These are phyloP conservation scores for Platichthys flesus DNA, from an alignment of 2,113 vertebrate genomes.

Conservation along the genomic window DNA sequence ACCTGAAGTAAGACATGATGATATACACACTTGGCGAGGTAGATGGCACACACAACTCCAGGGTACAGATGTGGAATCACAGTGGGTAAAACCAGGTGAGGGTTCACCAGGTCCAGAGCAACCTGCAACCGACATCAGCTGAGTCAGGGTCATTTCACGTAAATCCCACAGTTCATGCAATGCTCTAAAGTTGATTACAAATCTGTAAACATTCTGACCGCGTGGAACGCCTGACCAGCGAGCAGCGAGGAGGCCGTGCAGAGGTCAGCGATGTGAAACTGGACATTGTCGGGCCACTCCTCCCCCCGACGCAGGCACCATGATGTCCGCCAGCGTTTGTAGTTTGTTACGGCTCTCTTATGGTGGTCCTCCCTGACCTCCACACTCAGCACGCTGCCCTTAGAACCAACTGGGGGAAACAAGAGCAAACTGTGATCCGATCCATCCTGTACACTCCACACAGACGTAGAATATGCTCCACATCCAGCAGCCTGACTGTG, in stretches of 20 bases:
- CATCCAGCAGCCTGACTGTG: too few species aligned
- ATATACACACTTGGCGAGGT: slow-evolving; percentile 90
- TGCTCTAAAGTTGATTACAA: neutral
- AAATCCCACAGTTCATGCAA: too few species aligned
- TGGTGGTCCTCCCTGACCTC: slow-evolving; percentile 90
- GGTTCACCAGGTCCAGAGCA: slow-evolving; percentile 88
- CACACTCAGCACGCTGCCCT: slow-evolving; percentile 88
- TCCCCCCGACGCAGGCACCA: slow-evolving; percentile 83
- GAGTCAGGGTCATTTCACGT: too few species aligned
- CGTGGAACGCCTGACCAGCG: slow-evolving; percentile 81
- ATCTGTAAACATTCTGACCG: slow-evolving; percentile 72
- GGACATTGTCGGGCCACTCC: slow-evolving; percentile 91
- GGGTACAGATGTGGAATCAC: slow-evolving; percentile 84
- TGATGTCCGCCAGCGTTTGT: slow-evolving; percentile 83
- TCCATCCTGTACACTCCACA: neutral
- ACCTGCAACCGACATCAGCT: slow-evolving; percentile 75
- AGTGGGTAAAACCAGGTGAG: slow-evolving; percentile 85
- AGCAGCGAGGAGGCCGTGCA: slow-evolving; percentile 79
- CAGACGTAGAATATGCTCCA: neutral
- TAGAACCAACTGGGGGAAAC: slow-evolving; percentile 85
- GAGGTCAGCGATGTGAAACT: slow-evolving; percentile 87
- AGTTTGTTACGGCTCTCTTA: slow-evolving; percentile 85
- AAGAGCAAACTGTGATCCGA: neutral
- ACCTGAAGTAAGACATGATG: neutral
- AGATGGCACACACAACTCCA: slow-evolving; percentile 88